These are phyloP conservation scores for Anser cygnoides DNA, from an alignment of 2,113 vertebrate species.

Conservation along the genomic window DNA sequence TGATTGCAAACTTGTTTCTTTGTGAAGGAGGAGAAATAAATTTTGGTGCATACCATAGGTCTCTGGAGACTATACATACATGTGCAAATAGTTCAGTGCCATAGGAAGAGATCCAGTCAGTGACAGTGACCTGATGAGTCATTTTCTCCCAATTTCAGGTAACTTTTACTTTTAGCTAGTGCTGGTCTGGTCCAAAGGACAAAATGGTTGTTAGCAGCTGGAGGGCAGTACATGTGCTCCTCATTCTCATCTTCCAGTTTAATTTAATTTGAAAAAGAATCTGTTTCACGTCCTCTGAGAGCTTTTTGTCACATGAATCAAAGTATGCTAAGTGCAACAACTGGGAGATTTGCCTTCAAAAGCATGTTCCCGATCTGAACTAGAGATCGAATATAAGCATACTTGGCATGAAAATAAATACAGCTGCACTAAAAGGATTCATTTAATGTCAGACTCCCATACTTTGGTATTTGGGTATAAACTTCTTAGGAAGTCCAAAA, in stretches of 20 bases:
- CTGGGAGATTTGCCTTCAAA: neutral
- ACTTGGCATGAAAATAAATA: constrained; percentile 21
- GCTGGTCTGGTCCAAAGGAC: neutral
- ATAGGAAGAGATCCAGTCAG: neutral
- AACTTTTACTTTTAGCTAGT: neutral
- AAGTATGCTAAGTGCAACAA: neutral
- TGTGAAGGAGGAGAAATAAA: neutral
- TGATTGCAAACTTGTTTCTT: neutral
- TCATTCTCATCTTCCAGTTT: neutral
- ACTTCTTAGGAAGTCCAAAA: neutral
- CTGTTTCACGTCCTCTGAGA: neutral
- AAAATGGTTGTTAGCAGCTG: neutral
- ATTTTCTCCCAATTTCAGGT: neutral
- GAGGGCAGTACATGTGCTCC: neutral
- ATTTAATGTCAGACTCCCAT: neutral
- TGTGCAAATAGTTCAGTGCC: neutral
- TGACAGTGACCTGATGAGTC: neutral
- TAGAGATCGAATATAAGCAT: neutral
- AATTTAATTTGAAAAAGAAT: constrained; percentile 8
- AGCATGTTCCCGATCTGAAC: neutral
- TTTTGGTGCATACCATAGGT: neutral
- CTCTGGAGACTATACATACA: neutral
- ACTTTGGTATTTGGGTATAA: neutral
- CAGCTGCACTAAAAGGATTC: constrained; percentile 12
- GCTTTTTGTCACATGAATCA: neutral